phyloP scores from a whole-genome alignment of 2,888 invertebrate genomes.

The Drosophila borealis region DNA sequence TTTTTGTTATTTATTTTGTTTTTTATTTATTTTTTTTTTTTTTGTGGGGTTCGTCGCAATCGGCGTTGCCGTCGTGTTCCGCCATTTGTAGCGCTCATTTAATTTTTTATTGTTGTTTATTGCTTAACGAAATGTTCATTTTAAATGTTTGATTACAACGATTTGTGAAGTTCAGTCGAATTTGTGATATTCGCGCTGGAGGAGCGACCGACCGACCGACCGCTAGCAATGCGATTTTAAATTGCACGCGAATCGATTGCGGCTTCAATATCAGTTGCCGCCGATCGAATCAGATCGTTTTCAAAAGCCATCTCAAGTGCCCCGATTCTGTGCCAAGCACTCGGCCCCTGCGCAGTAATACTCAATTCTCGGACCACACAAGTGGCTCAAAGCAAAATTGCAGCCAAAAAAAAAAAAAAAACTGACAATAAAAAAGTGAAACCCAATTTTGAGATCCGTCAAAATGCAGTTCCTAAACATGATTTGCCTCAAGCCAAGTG shows the following conservation, averaged over 20 bases:
- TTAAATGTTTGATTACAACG: slow-evolving; percentile 83
- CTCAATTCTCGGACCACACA: slow-evolving; percentile 8
- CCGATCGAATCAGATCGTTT: slow-evolving; percentile 41
- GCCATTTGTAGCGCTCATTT: slow-evolving; percentile 78
- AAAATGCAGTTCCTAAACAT: slow-evolving; percentile 76
- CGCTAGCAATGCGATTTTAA: slow-evolving; percentile 62
- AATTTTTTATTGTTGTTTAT: slow-evolving; percentile 78
- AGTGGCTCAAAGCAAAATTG: slow-evolving; percentile 23
- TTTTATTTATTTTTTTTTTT: slow-evolving; percentile 1
- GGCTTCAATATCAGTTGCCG: slow-evolving; percentile 29
- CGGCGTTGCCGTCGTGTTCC: slow-evolving; percentile 62
- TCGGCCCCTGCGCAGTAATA: slow-evolving; percentile 2
- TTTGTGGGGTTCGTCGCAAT: slow-evolving; percentile 35
- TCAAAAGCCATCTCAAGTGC: slow-evolving; percentile 31
- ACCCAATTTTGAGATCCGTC: not conserved
- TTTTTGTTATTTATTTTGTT: slow-evolving; percentile 29
- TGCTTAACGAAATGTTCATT: slow-evolving; percentile 76
- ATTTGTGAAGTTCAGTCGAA: slow-evolving; percentile 81
- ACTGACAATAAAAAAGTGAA: slow-evolving; percentile 12
- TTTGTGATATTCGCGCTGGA: slow-evolving; percentile 78
- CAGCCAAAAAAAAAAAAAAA: not conserved
- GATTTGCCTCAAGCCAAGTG: slow-evolving; percentile 79
- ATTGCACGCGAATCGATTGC: slow-evolving; percentile 64
- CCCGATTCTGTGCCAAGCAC: slow-evolving; percentile 19
- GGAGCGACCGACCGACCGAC: slow-evolving; percentile 46